Evolutionary conservation across 2,797 vertebrate species (phyloP).

Genomic region (Halcyon chelicuti): DNA sequence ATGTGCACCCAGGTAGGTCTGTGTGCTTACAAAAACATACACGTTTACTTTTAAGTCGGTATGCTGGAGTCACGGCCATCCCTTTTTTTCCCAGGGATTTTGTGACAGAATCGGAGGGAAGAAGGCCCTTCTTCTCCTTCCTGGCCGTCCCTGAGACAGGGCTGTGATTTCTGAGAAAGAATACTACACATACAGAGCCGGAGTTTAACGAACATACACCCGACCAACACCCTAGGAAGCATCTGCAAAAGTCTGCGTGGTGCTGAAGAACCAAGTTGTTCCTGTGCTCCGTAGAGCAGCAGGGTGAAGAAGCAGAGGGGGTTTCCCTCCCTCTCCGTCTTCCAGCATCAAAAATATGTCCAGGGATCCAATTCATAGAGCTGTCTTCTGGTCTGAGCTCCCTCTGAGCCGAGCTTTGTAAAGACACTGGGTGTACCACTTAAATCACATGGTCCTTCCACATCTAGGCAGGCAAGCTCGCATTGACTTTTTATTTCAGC

Average conservation of each 20-base stretch:
- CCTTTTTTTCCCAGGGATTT: fast-evolving
- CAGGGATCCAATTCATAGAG: not conserved
- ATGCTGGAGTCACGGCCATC: not conserved
- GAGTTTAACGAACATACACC: fast-evolving
- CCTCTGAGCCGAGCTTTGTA: not conserved
- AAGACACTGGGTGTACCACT: not conserved
- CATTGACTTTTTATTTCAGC: not conserved
- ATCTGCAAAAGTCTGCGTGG: not conserved
- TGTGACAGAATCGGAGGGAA: fast-evolving
- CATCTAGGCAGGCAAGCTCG: not conserved
- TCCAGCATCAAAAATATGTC: not conserved
- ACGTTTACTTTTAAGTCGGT: not conserved
- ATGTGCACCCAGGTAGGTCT: fast-evolving
- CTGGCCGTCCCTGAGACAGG: not conserved
- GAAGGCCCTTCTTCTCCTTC: not conserved
- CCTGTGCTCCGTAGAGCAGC: not conserved
- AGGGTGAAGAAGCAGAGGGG: not conserved
- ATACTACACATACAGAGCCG: not conserved
- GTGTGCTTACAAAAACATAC: not conserved
- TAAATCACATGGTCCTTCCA: not conserved
- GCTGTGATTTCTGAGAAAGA: not conserved
- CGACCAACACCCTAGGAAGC: not conserved
- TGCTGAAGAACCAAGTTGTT: not conserved
- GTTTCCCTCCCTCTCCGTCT: not conserved
- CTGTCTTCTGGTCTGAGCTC: not conserved